phyloP scores from a whole-genome alignment of 2,888 invertebrate species.

The Periphyllus acericola region DNA sequence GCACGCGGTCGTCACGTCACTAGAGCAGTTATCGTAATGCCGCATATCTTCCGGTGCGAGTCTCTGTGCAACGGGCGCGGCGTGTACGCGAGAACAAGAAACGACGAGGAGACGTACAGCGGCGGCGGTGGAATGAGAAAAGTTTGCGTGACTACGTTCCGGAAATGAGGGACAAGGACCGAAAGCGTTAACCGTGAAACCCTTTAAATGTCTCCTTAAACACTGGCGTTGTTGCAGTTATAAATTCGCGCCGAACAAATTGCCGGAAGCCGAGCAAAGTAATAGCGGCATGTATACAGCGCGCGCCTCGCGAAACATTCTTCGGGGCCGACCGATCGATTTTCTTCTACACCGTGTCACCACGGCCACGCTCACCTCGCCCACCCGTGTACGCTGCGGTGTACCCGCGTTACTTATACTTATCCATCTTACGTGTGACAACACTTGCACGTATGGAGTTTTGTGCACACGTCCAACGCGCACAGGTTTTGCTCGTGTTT shows the following conservation, averaged over 20 bases:
- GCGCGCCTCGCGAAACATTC: background rate
- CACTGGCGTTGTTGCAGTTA: slow-evolving; percentile 24
- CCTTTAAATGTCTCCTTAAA: slow-evolving; percentile 51
- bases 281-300: background rate
- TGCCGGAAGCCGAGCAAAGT: slow-evolving; percentile 42
- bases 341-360: background rate
- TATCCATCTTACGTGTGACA: background rate
- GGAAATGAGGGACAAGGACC: slow-evolving; percentile 39
- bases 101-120: background rate
- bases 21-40: no score
- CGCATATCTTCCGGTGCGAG: no score
- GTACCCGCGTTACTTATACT: background rate
- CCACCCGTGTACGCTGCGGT: no score
- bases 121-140: slow-evolving; percentile 16
- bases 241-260: slow-evolving; percentile 47
- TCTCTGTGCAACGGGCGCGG: no score
- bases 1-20: no score
- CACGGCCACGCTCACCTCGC: no score
- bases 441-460: background rate
- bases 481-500: background rate
- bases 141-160: slow-evolving; percentile 30
- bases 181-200: slow-evolving; percentile 34
- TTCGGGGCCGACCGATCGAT: slow-evolving; percentile 25
- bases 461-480: background rate
- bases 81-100: no score